These are phyloP conservation scores for Diorhabda elongata DNA, from an alignment of 1,140 invertebrate species.

Conservation along the genomic window DNA sequence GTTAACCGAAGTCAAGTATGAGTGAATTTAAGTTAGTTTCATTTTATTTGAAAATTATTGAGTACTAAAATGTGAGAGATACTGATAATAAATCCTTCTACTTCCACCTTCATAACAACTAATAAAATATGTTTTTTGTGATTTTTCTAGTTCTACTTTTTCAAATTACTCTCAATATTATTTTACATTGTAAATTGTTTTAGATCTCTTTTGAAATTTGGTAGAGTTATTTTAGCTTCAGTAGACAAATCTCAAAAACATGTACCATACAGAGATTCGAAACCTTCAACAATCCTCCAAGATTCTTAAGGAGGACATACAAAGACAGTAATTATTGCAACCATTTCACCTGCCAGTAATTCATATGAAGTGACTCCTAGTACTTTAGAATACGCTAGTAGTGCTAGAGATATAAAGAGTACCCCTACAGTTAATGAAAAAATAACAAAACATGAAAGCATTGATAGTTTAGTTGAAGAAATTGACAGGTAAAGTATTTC, in stretches of 20 bases:
- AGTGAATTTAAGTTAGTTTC: no score
- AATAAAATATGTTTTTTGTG: no score
- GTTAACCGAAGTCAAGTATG: no score
- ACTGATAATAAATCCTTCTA: no score
- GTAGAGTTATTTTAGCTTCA: slow-evolving; percentile 87
- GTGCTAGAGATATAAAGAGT: slow-evolving; percentile 95
- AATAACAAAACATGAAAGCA: slow-evolving; percentile 25
- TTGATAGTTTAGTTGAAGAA: slow-evolving; percentile 26
- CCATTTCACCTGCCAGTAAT: slow-evolving; percentile 81
- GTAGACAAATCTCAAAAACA: slow-evolving; percentile 62
- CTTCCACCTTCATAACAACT: no score
- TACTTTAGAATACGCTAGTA: slow-evolving; percentile 91
- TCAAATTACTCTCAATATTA: no score
- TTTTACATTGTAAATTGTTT: background rate
- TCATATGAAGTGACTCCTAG: slow-evolving; percentile 92
- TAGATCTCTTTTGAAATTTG: slow-evolving; percentile 67
- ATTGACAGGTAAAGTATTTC: slow-evolving; percentile 17
- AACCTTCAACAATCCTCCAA: slow-evolving; percentile 88
- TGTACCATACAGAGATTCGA: slow-evolving; percentile 68
- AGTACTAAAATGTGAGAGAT: no score
- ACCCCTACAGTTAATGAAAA: slow-evolving; percentile 93
- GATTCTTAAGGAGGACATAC: slow-evolving; percentile 98
- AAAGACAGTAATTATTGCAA: slow-evolving; percentile 74
- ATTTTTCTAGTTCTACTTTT: no score
- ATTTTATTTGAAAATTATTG: no score